Evolutionary conservation across 2,797 vertebrate species (phyloP).

Genomic region (Galaxias olidus): DNA sequence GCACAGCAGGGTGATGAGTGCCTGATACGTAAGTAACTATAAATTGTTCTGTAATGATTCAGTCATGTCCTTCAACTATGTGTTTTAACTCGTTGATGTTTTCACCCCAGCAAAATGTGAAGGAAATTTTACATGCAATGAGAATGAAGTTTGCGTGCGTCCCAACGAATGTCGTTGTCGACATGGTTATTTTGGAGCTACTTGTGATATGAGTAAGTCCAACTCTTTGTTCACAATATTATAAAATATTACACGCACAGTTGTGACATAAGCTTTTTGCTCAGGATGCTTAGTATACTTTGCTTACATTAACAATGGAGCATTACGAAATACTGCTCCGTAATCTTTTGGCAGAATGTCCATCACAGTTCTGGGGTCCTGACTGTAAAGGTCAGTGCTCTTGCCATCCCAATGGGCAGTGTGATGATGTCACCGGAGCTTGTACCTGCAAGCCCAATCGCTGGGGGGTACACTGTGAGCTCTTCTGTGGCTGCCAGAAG

Average conservation of each 20-base stretch:
- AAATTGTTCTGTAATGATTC: no score
- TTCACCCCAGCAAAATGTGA: conserved; percentile 77
- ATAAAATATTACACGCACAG: no score
- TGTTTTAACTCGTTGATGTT: no score
- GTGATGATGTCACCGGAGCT: conserved; percentile 83
- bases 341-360: conserved; percentile 74
- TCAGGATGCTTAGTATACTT: no score
- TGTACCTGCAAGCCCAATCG: conserved; percentile 87
- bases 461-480: conserved; percentile 86
- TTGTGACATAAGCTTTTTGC: no score
- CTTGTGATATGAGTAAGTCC: conserved; percentile 88
- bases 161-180: conserved; percentile 87
- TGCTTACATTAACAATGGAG: no score
- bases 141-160: conserved; percentile 87
- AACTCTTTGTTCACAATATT: background rate
- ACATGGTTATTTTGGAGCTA: conserved; percentile 88
- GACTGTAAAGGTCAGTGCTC: conserved; percentile 88
- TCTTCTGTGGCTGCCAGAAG: conserved; percentile 82
- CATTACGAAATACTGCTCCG: background rate
- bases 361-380: conserved; percentile 87
- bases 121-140: conserved; percentile 88
- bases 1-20: conserved; percentile 82
- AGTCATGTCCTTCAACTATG: no score
- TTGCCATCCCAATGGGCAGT: conserved; percentile 85
- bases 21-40: conserved; percentile 80